Evolutionary conservation across 2,797 vertebrate genomes (phyloP).

Genomic region (Poecilia picta): DNA sequence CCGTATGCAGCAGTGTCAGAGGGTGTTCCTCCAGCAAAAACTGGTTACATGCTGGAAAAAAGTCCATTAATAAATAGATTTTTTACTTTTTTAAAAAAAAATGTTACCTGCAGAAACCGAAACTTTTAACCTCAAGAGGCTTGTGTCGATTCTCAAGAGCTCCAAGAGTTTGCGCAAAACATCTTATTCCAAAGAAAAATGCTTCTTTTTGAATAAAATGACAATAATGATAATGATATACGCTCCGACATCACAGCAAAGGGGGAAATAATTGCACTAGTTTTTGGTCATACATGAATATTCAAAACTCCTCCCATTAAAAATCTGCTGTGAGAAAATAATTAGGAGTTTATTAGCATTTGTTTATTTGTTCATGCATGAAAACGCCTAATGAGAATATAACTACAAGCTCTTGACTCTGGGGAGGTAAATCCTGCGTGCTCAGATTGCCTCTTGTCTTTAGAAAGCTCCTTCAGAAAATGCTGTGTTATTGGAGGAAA

Average conservation of each 20-base stretch:
- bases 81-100: neutral
- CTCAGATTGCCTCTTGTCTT: slow-evolving; percentile 53
- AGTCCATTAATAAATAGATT: slow-evolving; percentile 2
- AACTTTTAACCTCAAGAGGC: slow-evolving; percentile 4
- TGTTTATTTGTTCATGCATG: slow-evolving; percentile 81
- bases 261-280: slow-evolving; percentile 58
- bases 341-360: slow-evolving; percentile 82
- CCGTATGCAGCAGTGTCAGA: slow-evolving; percentile 61
- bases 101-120: neutral
- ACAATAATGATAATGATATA: slow-evolving; percentile 28
- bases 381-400: slow-evolving; percentile 78
- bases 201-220: slow-evolving; percentile 25
- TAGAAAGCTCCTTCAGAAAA: slow-evolving; percentile 58
- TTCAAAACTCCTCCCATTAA: slow-evolving; percentile 62
- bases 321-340: slow-evolving; percentile 74
- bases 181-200: neutral
- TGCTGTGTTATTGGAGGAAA: slow-evolving; percentile 18
- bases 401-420: slow-evolving; percentile 75
- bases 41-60: neutral
- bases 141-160: neutral
- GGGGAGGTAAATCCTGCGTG: slow-evolving; percentile 56
- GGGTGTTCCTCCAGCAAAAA: slow-evolving; percentile 33
- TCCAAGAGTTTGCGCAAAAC: neutral
- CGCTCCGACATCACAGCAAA: slow-evolving; percentile 52
- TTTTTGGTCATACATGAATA: slow-evolving; percentile 77